These are phyloP conservation scores for Chrysolina americana DNA, from an alignment of 2,888 invertebrate species.

Conservation along the genomic window DNA sequence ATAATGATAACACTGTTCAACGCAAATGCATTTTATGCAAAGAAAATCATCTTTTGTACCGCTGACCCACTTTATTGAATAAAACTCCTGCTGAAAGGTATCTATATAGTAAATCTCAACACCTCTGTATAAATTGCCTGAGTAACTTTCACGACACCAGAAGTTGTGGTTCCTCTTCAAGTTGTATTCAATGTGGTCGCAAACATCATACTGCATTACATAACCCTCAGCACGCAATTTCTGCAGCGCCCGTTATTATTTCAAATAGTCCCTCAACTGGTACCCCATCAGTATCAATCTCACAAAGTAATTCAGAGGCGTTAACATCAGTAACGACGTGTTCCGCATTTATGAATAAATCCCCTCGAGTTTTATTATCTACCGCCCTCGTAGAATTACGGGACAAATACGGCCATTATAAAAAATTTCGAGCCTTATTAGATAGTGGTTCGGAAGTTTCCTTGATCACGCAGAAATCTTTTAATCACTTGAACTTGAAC, in stretches of 20 bases:
- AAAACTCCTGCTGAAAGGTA: background rate
- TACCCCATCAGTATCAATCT: too few relatives aligned
- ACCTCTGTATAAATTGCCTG: slow-evolving; percentile 10
- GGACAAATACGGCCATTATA: background rate
- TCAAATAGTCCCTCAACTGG: too few relatives aligned
- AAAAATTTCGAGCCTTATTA: background rate
- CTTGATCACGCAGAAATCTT: background rate
- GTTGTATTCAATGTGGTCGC: too few relatives aligned
- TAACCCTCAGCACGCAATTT: too few relatives aligned
- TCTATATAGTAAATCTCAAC: background rate
- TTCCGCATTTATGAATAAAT: too few relatives aligned
- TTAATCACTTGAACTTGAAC: background rate
- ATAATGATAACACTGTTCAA: background rate
- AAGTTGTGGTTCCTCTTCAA: too few relatives aligned
- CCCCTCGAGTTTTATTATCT: background rate
- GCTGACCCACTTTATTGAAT: background rate
- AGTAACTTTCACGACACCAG: background rate
- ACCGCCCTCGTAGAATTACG: background rate
- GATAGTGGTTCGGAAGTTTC: background rate
- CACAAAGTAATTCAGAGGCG: too few relatives aligned
- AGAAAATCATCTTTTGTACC: slow-evolving; percentile 5
- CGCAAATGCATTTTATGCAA: slow-evolving; percentile 10
- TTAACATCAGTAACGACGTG: too few relatives aligned
- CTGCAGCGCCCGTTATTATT: too few relatives aligned
- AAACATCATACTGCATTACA: too few relatives aligned